phyloP scores from a whole-genome alignment of 2,113 vertebrate genomes.

The Perca fluviatilis region DNA sequence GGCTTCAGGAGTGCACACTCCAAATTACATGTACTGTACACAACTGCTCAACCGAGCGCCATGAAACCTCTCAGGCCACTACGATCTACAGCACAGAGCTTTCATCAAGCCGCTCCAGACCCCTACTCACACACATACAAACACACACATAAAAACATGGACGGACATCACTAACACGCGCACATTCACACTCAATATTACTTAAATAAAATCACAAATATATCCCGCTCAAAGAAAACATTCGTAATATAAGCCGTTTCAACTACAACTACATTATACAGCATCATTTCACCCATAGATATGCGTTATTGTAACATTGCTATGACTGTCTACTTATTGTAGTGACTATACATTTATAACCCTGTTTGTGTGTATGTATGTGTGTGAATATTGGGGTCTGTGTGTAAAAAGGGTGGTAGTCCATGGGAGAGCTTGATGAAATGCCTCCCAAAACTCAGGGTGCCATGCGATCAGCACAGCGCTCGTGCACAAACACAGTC shows the following conservation, averaged over 20 bases:
- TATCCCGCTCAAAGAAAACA: background rate
- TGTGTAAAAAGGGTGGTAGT: conserved; percentile 52
- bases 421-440: conserved; percentile 78
- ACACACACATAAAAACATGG: conserved; percentile 49
- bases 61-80: conserved; percentile 76
- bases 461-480: conserved; percentile 88
- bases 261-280: background rate
- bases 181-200: background rate
- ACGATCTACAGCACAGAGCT: conserved; percentile 77
- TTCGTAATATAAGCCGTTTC: conserved; percentile 3
- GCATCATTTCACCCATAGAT: background rate
- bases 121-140: conserved; percentile 65
- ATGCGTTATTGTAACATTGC: background rate
- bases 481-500: conserved; percentile 86
- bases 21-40: conserved; percentile 1
- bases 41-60: conserved; percentile 69
- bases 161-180: background rate
- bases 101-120: conserved; percentile 80
- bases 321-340: background rate
- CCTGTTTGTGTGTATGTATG: conserved; percentile 8
- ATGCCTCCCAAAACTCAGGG: conserved; percentile 69
- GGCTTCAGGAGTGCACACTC: conserved; percentile 55
- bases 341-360: background rate
- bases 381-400: conserved; percentile 45
- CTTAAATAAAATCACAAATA: background rate